These are phyloP conservation scores for Drepana arcuata DNA, from an alignment of 1,140 invertebrate species.

Conservation along the genomic window DNA sequence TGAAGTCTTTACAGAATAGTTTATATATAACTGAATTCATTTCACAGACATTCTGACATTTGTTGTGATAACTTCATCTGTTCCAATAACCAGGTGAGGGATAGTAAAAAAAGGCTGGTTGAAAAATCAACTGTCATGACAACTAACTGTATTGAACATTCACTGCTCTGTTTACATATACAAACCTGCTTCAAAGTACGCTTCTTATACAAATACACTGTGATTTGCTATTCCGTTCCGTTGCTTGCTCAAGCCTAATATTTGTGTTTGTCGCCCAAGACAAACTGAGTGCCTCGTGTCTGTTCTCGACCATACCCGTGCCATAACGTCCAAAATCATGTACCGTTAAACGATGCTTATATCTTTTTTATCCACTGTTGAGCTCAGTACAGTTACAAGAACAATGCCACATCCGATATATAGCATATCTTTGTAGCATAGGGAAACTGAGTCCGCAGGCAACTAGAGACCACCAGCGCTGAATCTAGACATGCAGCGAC, in stretches of 20 bases:
- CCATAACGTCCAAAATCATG: no score
- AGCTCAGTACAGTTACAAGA: no score
- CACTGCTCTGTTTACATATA: conserved; percentile 44
- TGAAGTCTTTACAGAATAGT: no score
- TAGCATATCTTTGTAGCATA: no score
- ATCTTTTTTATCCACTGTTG: no score
- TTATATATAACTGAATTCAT: no score
- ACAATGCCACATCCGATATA: no score
- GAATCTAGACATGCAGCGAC: conserved; percentile 14
- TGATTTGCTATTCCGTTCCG: conserved; percentile 55
- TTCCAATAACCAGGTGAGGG: no score
- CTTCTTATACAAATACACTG: conserved; percentile 43
- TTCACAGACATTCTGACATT: no score
- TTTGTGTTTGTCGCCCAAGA: conserved; percentile 57
- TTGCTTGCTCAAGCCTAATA: conserved; percentile 49
- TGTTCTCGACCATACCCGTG: conserved; percentile 8
- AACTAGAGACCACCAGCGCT: conserved; percentile 15
- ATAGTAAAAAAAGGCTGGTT: no score
- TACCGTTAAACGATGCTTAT: no score
- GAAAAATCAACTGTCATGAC: conserved; percentile 34
- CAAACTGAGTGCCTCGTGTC: conserved; percentile 33
- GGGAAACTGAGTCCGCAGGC: not conserved
- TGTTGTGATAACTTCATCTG: no score
- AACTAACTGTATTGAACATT: conserved; percentile 53
- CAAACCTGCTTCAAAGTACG: conserved; percentile 43